phyloP scores from a whole-genome alignment of 2,797 vertebrate species.

The Argya squamiceps region DNA sequence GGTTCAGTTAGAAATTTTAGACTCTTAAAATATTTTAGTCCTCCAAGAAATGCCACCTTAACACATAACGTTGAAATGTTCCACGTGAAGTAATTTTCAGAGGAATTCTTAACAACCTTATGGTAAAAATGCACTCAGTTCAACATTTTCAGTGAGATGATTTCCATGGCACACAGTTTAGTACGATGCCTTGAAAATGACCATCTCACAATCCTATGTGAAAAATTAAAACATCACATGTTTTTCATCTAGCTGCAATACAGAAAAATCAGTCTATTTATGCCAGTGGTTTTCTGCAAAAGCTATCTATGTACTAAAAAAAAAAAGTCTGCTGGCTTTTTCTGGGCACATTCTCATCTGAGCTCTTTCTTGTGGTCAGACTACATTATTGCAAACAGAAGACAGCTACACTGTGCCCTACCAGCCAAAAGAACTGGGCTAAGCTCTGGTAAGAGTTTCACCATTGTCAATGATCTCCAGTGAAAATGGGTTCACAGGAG shows the following conservation, averaged over 20 bases:
- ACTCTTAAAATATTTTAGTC: background rate
- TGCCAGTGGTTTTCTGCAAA: slow-evolving; percentile 18
- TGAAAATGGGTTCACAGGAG: background rate
- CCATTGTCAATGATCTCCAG: background rate
- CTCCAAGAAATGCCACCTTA: background rate
- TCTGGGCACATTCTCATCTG: slow-evolving; percentile 7
- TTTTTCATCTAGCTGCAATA: background rate
- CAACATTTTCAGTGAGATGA: background rate
- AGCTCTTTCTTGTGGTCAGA: background rate
- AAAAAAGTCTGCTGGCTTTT: background rate
- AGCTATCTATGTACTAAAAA: background rate
- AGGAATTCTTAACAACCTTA: background rate
- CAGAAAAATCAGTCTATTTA: background rate
- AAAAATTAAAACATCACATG: slow-evolving; percentile 11
- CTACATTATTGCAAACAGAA: background rate
- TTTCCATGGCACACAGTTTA: background rate
- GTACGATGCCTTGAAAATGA: background rate
- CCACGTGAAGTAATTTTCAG: background rate
- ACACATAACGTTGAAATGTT: background rate
- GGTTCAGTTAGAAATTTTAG: background rate
- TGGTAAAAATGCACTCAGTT: background rate
- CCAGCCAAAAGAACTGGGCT: background rate
- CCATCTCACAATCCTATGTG: background rate
- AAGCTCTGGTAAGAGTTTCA: background rate
- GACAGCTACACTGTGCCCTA: background rate